These are phyloP conservation scores for Bactericera cockerelli DNA, from an alignment of 1,140 invertebrate genomes.

Conservation along the genomic window DNA sequence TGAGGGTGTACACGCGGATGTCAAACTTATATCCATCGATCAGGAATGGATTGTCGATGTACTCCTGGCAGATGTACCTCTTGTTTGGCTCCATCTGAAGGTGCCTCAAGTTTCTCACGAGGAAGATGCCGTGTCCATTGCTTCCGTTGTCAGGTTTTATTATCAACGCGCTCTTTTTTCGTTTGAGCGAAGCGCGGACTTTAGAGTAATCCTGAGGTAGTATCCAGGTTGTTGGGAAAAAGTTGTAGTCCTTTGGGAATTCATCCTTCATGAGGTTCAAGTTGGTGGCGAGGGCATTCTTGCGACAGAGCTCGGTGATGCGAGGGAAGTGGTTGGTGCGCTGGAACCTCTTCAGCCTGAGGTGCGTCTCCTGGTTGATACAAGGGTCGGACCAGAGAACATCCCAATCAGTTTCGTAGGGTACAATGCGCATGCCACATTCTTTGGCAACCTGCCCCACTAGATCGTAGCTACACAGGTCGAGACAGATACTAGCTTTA, in stretches of 20 bases:
- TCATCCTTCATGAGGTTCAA: conserved; percentile 69
- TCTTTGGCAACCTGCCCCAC: conserved; percentile 33
- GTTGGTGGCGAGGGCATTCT: conserved; percentile 79
- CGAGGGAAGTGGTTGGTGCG: too few species aligned
- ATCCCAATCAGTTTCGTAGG: conserved; percentile 69
- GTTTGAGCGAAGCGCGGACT: too few species aligned
- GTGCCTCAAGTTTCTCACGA: too few species aligned
- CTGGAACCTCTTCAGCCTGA: conserved; percentile 75
- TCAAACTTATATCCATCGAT: conserved; percentile 88
- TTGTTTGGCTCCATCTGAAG: too few species aligned
- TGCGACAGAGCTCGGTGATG: too few species aligned
- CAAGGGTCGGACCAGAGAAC: conserved; percentile 77
- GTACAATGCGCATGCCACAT: conserved; percentile 62
- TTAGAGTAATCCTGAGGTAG: conserved; percentile 83
- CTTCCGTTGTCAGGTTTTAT: too few species aligned
- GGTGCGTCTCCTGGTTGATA: conserved; percentile 61
- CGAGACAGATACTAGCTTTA: not conserved
- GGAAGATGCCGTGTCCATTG: too few species aligned
- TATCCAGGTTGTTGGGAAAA: conserved; percentile 88
- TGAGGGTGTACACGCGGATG: conserved; percentile 83
- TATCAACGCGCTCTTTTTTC: too few species aligned
- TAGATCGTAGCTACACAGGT: conserved; percentile 6
- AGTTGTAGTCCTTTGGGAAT: conserved; percentile 76
- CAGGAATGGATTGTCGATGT: conserved; percentile 61
- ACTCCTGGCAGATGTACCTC: conserved; percentile 57